phyloP scores from a whole-genome alignment of 2,888 invertebrate genomes.

The Pachydiplax longipennis region DNA sequence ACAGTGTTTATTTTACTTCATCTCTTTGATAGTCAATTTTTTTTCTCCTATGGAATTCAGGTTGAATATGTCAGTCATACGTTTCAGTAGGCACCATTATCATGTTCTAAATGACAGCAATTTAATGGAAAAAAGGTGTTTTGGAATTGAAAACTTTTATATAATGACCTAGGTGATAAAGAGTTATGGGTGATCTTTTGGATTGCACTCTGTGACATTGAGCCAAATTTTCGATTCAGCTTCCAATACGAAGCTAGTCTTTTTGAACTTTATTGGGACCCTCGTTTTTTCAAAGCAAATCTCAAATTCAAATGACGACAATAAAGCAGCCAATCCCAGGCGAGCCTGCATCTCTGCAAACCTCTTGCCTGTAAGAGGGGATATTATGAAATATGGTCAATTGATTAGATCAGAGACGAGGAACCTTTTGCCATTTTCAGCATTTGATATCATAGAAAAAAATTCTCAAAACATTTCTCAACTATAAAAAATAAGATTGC shows the following conservation, averaged over 20 bases:
- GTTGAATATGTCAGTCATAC: too few species aligned
- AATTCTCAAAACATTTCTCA: too few species aligned
- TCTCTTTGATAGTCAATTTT: too few species aligned
- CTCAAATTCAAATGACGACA: background rate
- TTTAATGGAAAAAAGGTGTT: background rate
- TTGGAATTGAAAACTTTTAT: background rate
- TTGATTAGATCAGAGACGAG: too few species aligned
- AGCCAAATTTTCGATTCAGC: conserved; percentile 53
- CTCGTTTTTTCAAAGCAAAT: conserved; percentile 50
- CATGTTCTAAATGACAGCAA: background rate
- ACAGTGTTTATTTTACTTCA: too few species aligned
- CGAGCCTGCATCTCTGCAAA: conserved; percentile 29
- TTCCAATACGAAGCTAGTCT: conserved; percentile 51
- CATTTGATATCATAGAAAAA: background rate
- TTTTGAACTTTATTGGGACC: conserved; percentile 51
- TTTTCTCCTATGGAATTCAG: too few species aligned
- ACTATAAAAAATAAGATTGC: too few species aligned
- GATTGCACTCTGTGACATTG: conserved; percentile 48
- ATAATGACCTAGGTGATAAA: background rate
- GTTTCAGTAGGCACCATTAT: background rate
- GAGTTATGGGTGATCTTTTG: background rate
- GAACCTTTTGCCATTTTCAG: too few species aligned
- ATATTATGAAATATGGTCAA: background rate
- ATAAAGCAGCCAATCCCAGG: background rate
- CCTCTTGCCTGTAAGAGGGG: background rate